These are phyloP conservation scores for Catharus bicknelli DNA, from an alignment of 2,113 vertebrate species.

Conservation along the genomic window DNA sequence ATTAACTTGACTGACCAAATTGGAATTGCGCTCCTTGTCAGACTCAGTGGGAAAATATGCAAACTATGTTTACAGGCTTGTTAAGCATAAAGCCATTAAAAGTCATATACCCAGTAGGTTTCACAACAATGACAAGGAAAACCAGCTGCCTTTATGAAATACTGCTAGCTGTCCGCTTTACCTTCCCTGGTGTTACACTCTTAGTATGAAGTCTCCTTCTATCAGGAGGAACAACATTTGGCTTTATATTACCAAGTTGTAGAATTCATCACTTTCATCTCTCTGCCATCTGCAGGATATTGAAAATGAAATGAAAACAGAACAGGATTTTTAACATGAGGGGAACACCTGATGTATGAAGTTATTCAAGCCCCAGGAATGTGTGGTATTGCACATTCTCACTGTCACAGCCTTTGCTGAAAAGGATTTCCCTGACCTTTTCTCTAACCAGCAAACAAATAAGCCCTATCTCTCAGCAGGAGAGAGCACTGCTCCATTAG, in stretches of 20 bases:
- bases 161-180: background rate
- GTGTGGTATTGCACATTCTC: constrained; percentile 70
- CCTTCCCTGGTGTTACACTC: constrained; percentile 41
- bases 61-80: constrained; percentile 42
- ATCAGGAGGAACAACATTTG: constrained; percentile 58
- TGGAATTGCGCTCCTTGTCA: background rate
- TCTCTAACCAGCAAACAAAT: constrained; percentile 79
- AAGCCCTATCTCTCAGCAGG: constrained; percentile 77
- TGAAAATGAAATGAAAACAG: constrained; percentile 76
- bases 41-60: constrained; percentile 39
- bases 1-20: constrained; percentile 18
- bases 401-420: constrained; percentile 75
- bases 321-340: constrained; percentile 65
- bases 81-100: constrained; percentile 43
- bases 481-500: constrained; percentile 78
- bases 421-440: constrained; percentile 82
- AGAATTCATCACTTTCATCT: constrained; percentile 73
- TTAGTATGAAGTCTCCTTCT: constrained; percentile 49
- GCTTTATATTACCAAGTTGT: constrained; percentile 58
- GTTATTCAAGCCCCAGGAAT: constrained; percentile 75
- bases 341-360: constrained; percentile 74
- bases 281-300: constrained; percentile 76
- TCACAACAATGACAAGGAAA: constrained; percentile 10
- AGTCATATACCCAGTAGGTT: constrained; percentile 22
- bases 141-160: constrained; percentile 1